phyloP scores from a whole-genome alignment of 2,797 vertebrate genomes.

The Cryptoblepharus egeriae region DNA sequence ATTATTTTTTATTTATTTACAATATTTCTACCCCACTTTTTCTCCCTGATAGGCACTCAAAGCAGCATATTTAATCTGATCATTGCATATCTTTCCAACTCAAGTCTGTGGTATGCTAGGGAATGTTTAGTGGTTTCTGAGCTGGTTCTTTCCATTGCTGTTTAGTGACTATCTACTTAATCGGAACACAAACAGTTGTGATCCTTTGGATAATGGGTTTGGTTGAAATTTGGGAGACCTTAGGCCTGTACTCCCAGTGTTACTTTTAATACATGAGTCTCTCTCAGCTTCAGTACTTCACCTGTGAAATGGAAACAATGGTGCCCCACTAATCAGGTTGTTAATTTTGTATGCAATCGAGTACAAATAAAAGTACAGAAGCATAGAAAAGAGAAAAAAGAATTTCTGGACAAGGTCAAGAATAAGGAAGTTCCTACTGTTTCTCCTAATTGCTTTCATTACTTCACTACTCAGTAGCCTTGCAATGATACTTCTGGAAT shows the following conservation, averaged over 20 bases:
- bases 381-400: background rate
- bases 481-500: slow-evolving; percentile 39
- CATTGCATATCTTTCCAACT: background rate
- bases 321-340: background rate
- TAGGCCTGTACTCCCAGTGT: background rate
- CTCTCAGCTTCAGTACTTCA: background rate
- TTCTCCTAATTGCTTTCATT: slow-evolving; percentile 27
- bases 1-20: too few species aligned
- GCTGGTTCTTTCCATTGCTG: background rate
- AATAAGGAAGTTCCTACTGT: slow-evolving; percentile 10
- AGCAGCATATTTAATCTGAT: too few species aligned
- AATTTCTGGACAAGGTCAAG: background rate
- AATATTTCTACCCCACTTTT: too few species aligned
- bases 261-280: background rate
- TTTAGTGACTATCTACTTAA: background rate
- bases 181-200: background rate
- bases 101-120: background rate
- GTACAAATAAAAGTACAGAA: slow-evolving; percentile 35
- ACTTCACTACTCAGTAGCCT: slow-evolving; percentile 21
- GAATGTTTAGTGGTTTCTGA: background rate
- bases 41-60: too few species aligned
- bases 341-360: background rate
- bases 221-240: background rate
- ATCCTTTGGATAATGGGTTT: background rate
- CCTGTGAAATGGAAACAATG: background rate